Base-by-base conservation (phyloP, 2,888 invertebrate genomes). In the Ctenicera cuprea region DNA sequence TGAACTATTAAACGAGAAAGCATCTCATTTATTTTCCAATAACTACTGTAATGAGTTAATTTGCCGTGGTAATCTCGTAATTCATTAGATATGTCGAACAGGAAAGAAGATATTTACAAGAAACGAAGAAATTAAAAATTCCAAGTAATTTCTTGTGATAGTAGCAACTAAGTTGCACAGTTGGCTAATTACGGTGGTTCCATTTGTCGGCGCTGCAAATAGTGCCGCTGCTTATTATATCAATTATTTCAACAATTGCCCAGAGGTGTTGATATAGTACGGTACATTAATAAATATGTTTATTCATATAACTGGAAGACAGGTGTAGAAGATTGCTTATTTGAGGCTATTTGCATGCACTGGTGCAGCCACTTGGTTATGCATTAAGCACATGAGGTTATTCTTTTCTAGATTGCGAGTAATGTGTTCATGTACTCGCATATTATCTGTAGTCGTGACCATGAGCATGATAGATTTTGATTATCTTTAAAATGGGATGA, bases 271-370 rank as follows among this genome's bases (percentile, higher is more conserved):
- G 48, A 68, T 68, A 68, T 45, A 59, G 48, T 68, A 59, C 48
- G 59, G 45, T 48, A 68, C 59, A 68, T 59, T 68, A 68, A 57
- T 68, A 68, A 67, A 68, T 61, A 68, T 68, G 68, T 68, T 68
- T 59, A 68, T 68, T 68, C 68, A 68, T 68, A 59, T 20, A 68
- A 68, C 16, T 43, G 30, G 68, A 62, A 68, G 66, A 68, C 68
- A 68, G 59, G 45, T 68, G 68, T 48, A 54, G 43, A 68, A 61
- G 48, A 68, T 68, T 48, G 45, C 68, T 54, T 54, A 26, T 61
- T 48, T 48, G 48, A 41, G 48, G 41, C 37, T 48, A 68, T 68
- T 68, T 68, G 68, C 63, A 61, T 69, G 61, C 59, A 48, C 61
- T 38, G 33, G 16, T 61, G 33, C 45, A 50, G 63, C 26, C 37